Conservation (phyloP, 2,113 vertebrate genomes). For the Sylvietta virens region DNA sequence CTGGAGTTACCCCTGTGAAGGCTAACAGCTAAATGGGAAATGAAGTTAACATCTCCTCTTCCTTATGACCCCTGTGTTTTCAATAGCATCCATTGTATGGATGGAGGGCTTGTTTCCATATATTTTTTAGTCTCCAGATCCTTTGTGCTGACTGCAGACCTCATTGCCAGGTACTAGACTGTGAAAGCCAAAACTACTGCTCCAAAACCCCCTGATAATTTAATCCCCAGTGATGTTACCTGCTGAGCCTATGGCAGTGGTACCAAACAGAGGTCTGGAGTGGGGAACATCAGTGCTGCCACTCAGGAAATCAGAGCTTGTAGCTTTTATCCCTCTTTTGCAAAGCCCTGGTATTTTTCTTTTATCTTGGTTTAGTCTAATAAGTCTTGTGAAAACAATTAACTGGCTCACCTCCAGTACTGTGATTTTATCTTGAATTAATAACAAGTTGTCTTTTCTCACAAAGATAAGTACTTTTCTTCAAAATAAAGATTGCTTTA, state of each 20-base stretch:
- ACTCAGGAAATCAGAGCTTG: not conserved
- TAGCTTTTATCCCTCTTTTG: not conserved
- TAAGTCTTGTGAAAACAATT: not conserved
- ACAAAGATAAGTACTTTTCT: not conserved
- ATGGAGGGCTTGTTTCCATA: not conserved
- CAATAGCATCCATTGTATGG: not conserved
- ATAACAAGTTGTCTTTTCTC: constrained; percentile 4
- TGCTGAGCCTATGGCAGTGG: rapidly evolving
- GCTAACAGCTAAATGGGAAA: not conserved
- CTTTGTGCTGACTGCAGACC: not conserved
- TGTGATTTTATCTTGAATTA: not conserved
- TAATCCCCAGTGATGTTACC: not conserved
- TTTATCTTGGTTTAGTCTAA: not conserved
- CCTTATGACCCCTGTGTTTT: not conserved
- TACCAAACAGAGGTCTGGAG: not conserved
- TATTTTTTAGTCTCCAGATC: not conserved
- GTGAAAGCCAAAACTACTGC: not conserved
- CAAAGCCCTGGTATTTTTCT: not conserved
- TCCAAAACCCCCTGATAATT: not conserved
- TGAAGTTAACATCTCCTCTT: not conserved
- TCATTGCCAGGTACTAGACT: not conserved
- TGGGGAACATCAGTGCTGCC: not conserved
- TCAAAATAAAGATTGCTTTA: not conserved
- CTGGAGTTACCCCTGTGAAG: not conserved
- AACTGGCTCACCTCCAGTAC: not conserved